Conservation (phyloP, 2,888 invertebrate species). For the Aphodius sticticus region DNA sequence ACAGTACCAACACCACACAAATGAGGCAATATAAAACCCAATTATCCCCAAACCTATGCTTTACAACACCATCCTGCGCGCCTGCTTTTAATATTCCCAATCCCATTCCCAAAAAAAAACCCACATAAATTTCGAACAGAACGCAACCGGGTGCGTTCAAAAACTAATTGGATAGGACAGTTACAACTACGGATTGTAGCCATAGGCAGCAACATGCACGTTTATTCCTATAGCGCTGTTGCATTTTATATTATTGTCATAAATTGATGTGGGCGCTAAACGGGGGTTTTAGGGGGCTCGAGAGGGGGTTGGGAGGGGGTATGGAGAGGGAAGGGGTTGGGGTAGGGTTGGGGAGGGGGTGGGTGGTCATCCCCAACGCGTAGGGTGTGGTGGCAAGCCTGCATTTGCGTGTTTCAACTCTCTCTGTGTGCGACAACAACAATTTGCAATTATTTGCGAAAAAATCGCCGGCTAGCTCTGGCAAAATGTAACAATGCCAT, state of each 20-base stretch:
- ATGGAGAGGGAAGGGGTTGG: neutral
- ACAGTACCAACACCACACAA: neutral
- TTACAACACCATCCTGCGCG: neutral
- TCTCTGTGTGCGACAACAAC: slow-evolving; percentile 26
- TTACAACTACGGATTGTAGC: neutral
- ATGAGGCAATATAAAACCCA: neutral
- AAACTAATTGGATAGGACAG: neutral
- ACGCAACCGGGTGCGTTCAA: neutral
- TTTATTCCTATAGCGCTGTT: neutral
- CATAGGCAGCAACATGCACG: neutral
- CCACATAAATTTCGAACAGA: slow-evolving; percentile 14
- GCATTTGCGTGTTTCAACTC: slow-evolving; percentile 10
- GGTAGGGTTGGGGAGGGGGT: neutral
- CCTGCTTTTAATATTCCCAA: neutral
- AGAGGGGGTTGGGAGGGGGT: neutral
- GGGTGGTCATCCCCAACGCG: slow-evolving; percentile 17
- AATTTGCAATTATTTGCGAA: slow-evolving; percentile 45
- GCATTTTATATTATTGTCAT: slow-evolving; percentile 23
- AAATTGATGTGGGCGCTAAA: neutral
- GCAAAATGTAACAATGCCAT: slow-evolving; percentile 31
- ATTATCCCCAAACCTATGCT: neutral
- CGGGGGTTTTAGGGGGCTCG: neutral
- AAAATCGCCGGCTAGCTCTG: slow-evolving; percentile 35
- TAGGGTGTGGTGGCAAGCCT: slow-evolving; percentile 15
- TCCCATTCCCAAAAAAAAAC: slow-evolving; percentile 11